phyloP scores from a whole-genome alignment of 2,113 vertebrate species.

The Hippocampus mohnikei region DNA sequence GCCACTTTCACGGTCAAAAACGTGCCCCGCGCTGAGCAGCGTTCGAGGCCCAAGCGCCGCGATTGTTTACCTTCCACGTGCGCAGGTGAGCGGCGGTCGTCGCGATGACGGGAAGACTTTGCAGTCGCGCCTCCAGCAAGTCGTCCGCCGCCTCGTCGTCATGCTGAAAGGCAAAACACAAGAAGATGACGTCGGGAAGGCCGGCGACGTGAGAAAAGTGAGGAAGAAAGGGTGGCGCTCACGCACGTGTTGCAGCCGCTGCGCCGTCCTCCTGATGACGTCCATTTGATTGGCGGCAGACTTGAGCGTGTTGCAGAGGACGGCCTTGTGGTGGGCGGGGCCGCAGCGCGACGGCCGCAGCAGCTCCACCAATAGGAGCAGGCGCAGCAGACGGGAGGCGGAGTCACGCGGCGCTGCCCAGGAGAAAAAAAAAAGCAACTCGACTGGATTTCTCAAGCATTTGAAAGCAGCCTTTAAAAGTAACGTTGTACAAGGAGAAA shows the following conservation, averaged over 20 bases:
- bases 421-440: no score
- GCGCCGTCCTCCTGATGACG: background rate
- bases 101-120: background rate
- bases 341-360: background rate
- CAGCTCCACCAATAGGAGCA: background rate
- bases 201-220: background rate
- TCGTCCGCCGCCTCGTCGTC: background rate
- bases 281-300: background rate
- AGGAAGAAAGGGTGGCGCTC: background rate
- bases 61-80: background rate
- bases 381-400: background rate
- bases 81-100: background rate
- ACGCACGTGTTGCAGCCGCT: background rate
- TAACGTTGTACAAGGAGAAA: no score
- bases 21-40: no score
- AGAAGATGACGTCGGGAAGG: no score
- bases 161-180: background rate
- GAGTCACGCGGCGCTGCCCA: background rate
- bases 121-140: background rate
- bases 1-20: no score
- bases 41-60: no score
- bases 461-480: no score
- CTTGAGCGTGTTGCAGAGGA: background rate
- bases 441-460: no score
- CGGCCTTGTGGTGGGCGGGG: background rate